Base-by-base conservation (phyloP, 2,888 invertebrate species). In the Aradus depressus region DNA sequence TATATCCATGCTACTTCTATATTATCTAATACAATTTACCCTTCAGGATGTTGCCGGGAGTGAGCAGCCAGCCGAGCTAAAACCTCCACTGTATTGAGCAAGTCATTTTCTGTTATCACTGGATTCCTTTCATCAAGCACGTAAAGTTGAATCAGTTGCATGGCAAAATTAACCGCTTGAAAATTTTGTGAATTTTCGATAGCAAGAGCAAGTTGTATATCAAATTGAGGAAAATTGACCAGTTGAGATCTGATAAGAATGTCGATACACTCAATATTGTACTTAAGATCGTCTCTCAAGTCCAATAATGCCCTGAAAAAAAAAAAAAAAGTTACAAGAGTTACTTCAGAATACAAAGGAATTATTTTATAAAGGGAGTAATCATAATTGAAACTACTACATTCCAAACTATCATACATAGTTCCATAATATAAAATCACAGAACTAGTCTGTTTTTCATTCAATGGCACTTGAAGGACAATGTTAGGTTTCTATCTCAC, bases 211-310 rank as follows among this genome's bases (percentile, higher is more conserved):
- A 95, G 68, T 43, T 85, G 79, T 47, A 84, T 67, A 68, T 95
- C 93, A 62, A 62, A 62, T 64, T 82, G 84, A n/a, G 77, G 79
- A 60, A 91, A 70, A 66, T 84, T 86, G 25, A 93, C 77, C 41
- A 93, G 75, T 52, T 85, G 84, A 41, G 82, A 79, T 55, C 87
- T 77, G 54, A 97, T 84, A 19, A 97, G 74, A 52, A 84, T 80
- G 65, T 95, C 93, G 2, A 95, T 80, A 0, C 90, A 91, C 61
- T 96, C 95, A 42, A 91, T 75, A 66, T 93, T 95, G 69, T 86
- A 95, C 57, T 85, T 79, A 52, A 81, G 77, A 50, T 95, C 93
- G 57, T 93, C 93, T 28, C 91, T 77, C 64, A 86, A 84, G 62
- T 96, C 93, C 2, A 84, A 81, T 58, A 93, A 72, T 64, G 58